These are phyloP conservation scores for Eretmocerus hayati DNA, from an alignment of 2,888 invertebrate genomes.

Conservation along the genomic window DNA sequence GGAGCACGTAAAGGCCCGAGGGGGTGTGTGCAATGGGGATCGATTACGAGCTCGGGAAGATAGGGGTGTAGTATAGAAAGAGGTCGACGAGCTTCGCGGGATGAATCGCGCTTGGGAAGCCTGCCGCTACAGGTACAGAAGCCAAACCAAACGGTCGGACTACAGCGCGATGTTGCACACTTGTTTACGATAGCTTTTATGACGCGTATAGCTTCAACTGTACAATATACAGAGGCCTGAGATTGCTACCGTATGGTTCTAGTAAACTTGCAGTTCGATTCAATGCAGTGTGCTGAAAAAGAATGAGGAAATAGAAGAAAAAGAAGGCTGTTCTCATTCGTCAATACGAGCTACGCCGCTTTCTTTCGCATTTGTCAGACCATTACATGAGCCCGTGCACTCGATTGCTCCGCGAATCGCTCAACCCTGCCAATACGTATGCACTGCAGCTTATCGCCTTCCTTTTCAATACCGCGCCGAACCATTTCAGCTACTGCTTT, in stretches of 20 bases:
- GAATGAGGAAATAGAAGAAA: too few relatives aligned
- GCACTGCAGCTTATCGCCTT: too few relatives aligned
- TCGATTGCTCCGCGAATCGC: conserved; percentile 15
- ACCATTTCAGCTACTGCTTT: too few relatives aligned
- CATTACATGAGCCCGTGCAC: conserved; percentile 9
- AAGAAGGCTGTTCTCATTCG: too few relatives aligned
- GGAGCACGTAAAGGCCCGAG: too few relatives aligned
- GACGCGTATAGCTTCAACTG: conserved; percentile 11
- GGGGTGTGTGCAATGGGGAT: background rate
- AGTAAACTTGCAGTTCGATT: too few relatives aligned
- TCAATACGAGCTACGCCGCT: too few relatives aligned
- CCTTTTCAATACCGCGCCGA: conserved; percentile 8
- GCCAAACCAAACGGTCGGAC: too few relatives aligned
- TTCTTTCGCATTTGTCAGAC: background rate
- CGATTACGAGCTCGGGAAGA: background rate
- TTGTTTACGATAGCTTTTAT: conserved; percentile 23
- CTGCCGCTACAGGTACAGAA: too few relatives aligned
- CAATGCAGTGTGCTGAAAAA: too few relatives aligned
- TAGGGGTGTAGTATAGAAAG: background rate
- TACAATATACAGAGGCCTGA: too few relatives aligned
- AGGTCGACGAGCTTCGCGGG: conserved; percentile 6
- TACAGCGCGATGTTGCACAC: conserved; percentile 16
- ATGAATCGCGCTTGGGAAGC: conserved; percentile 16
- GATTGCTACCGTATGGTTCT: too few relatives aligned
- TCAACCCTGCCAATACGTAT: background rate